A percentile compares a stretch with the other conserved stretches of the same genome.
These are phyloP conservation scores for Idaea biselata DNA, from an alignment of 2,888 invertebrate species.

Conservation along the genomic window DNA sequence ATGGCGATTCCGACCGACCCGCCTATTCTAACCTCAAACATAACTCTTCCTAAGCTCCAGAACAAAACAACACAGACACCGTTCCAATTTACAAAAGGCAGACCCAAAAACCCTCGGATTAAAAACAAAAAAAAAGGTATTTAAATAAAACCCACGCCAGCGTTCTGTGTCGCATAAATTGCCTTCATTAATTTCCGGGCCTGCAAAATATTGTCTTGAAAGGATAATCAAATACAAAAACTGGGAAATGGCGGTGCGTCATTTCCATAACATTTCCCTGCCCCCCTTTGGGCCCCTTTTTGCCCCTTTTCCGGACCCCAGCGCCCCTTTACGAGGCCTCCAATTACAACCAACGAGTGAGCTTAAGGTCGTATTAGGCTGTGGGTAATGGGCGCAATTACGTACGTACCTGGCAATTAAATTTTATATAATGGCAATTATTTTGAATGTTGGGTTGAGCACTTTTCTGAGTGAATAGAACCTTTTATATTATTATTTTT, in stretches of 20 bases:
- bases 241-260: conserved; percentile 79
- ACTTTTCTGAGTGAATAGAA: conserved; percentile 27
- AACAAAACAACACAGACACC: conserved; percentile 54
- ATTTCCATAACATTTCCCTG: conserved; percentile 76
- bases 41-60: conserved; percentile 64
- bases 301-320: conserved; percentile 69
- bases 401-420: conserved; percentile 39
- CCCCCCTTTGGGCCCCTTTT: conserved; percentile 48
- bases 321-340: conserved; percentile 75
- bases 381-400: conserved; percentile 55
- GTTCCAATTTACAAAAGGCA: conserved; percentile 75
- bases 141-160: conserved; percentile 74
- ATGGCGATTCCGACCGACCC: conserved; percentile 14
- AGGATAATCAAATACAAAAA: conserved; percentile 81
- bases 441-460: conserved; percentile 33
- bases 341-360: conserved; percentile 73
- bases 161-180: conserved; percentile 78
- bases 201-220: conserved; percentile 81
- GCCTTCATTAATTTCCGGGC: conserved; percentile 80
- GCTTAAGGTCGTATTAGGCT: conserved; percentile 74
- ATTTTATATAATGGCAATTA: conserved; percentile 40
- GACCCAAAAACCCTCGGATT: conserved; percentile 61
- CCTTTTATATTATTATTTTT: conserved; percentile 18
- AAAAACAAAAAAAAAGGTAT: conserved; percentile 68
- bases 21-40: conserved; percentile 65